A percentile compares a stretch with the other conserved stretches of the same genome.
These are phyloP conservation scores for Chloropsis cyanopogon DNA, from an alignment of 2,113 vertebrate species.

Conservation along the genomic window DNA sequence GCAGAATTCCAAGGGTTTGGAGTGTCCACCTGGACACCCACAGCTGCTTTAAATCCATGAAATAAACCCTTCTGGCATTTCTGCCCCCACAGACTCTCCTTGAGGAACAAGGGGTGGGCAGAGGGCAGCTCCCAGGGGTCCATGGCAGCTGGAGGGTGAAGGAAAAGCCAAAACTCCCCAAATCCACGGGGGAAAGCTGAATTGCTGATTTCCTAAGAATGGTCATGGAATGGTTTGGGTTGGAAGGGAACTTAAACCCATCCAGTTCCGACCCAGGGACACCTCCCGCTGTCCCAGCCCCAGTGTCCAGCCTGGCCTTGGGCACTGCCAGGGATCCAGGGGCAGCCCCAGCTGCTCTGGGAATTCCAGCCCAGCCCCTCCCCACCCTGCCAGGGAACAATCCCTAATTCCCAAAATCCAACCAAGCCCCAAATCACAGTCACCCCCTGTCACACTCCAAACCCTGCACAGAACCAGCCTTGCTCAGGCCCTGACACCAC, in stretches of 20 bases:
- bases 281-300: background rate
- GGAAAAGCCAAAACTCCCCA: background rate
- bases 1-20: background rate
- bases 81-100: background rate
- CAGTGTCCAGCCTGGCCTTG: background rate
- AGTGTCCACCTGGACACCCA: background rate
- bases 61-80: background rate
- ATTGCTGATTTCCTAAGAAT: background rate
- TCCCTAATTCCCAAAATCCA: background rate
- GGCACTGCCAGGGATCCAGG: background rate
- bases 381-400: background rate
- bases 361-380: background rate
- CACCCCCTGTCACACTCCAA: background rate
- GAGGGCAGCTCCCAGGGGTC: background rate
- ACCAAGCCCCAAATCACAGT: background rate
- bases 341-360: background rate
- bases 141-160: fast-evolving
- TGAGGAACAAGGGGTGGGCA: background rate
- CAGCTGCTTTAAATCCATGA: background rate
- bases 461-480: background rate
- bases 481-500: background rate
- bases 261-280: fast-evolving
- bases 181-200: fast-evolving
- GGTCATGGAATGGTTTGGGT: background rate
- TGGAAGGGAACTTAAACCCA: background rate